A percentile compares a stretch with the other conserved stretches of the same genome.
phyloP scores from a whole-genome alignment of 2,888 invertebrate species.

The Parnassius apollo region DNA sequence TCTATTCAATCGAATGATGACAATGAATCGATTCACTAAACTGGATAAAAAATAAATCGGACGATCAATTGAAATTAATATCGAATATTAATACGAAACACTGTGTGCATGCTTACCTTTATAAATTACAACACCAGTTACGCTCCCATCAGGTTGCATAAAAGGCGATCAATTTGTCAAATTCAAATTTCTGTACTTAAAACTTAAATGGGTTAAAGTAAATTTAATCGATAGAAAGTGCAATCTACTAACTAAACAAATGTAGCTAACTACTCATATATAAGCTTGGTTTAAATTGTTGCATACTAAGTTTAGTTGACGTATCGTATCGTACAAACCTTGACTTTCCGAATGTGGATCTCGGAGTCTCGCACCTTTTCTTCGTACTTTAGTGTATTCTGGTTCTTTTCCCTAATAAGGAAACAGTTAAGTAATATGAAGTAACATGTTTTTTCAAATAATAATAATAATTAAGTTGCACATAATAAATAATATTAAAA shows the following conservation, averaged over 20 bases:
- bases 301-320: constrained; percentile 18
- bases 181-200: constrained; percentile 70
- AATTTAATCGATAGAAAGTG: constrained; percentile 69
- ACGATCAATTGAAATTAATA: constrained; percentile 31
- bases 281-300: constrained; percentile 54
- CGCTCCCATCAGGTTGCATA: constrained; percentile 79
- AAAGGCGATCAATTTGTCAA: constrained; percentile 79
- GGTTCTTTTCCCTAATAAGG: constrained; percentile 86
- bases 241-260: constrained; percentile 73
- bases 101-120: constrained; percentile 80
- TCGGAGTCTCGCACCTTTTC: constrained; percentile 89
- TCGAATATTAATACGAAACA: constrained; percentile 52
- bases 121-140: constrained; percentile 78
- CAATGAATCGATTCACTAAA: constrained; percentile 39
- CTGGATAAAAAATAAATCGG: constrained; percentile 34
- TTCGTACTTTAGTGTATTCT: constrained; percentile 90
- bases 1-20: constrained; percentile 20
- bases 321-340: constrained; percentile 75
- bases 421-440: too few relatives aligned
- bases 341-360: constrained; percentile 92
- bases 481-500: too few relatives aligned
- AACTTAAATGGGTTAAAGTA: constrained; percentile 70
- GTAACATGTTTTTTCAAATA: too few relatives aligned
- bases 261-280: constrained; percentile 70
- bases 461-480: too few relatives aligned